Evolutionary conservation across 2,888 invertebrate genomes (phyloP).

Genomic region (Oxyscelio sp.): DNA sequence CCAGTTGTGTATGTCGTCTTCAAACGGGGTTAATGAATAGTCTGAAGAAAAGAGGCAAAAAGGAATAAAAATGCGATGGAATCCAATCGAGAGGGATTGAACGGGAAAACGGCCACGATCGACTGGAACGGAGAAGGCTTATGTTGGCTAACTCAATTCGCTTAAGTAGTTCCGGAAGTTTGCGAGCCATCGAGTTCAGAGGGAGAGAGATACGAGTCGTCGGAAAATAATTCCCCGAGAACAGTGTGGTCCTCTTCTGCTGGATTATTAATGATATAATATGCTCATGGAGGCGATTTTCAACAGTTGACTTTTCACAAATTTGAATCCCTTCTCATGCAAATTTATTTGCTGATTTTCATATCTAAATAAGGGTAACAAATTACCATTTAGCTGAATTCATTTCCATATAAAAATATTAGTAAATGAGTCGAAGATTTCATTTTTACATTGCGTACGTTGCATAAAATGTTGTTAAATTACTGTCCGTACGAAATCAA

Average conservation of each 20-base stretch:
- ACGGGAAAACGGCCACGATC: slow-evolving; percentile 70
- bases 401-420: background rate
- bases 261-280: slow-evolving; percentile 70
- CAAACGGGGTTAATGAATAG: slow-evolving; percentile 82
- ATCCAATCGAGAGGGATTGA: slow-evolving; percentile 66
- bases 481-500: background rate
- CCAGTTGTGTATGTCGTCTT: slow-evolving; percentile 68
- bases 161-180: slow-evolving; percentile 73
- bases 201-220: slow-evolving; percentile 48
- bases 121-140: slow-evolving; percentile 65
- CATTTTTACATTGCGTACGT: background rate
- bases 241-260: slow-evolving; percentile 30
- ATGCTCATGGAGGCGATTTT: slow-evolving; percentile 54
- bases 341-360: slow-evolving; percentile 47
- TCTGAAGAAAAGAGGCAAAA: slow-evolving; percentile 50
- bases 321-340: slow-evolving; percentile 49
- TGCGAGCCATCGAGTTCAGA: slow-evolving; percentile 50
- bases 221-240: slow-evolving; percentile 56
- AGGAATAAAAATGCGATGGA: slow-evolving; percentile 46
- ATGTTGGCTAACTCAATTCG: slow-evolving; percentile 72
- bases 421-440: background rate
- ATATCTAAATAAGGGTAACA: slow-evolving; percentile 49
- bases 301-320: slow-evolving; percentile 58
- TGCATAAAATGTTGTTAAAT: background rate
- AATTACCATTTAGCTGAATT: background rate